phyloP scores from a whole-genome alignment of 2,113 vertebrate genomes.

The Chionomys nivalis region DNA sequence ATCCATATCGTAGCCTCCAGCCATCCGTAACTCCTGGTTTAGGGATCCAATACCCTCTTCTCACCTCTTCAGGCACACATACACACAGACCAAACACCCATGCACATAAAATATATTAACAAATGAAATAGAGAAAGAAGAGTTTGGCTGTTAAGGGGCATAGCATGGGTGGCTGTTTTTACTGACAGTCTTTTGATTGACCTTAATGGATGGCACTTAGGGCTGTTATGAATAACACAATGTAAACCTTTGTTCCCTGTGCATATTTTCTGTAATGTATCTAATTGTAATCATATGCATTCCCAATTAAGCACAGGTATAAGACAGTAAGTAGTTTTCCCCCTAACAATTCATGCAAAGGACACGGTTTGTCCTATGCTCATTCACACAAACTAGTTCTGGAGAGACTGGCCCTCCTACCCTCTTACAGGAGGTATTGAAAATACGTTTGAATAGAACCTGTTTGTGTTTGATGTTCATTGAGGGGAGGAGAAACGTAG shows the following conservation, averaged over 20 bases:
- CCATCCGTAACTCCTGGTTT: background rate
- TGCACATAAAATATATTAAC: background rate
- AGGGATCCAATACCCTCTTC: background rate
- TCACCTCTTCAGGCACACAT: background rate
- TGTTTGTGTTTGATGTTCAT: background rate
- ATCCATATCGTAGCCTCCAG: background rate
- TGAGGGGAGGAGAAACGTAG: background rate
- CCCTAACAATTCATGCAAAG: background rate
- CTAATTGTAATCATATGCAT: background rate
- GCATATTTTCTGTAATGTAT: background rate
- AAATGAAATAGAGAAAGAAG: background rate
- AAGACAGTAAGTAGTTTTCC: background rate
- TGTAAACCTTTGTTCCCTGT: background rate
- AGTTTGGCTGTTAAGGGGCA: background rate
- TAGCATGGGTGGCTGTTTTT: background rate
- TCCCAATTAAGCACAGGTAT: background rate
- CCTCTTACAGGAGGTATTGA: background rate
- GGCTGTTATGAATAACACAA: background rate
- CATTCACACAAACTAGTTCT: background rate
- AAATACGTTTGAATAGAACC: background rate
- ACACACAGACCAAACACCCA: background rate
- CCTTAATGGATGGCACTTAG: background rate
- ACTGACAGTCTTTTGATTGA: background rate
- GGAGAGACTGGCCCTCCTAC: background rate
- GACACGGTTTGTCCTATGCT: background rate